Evolutionary conservation across 1,140 invertebrate genomes (phyloP).

Genomic region (Drosophila rufa): DNA sequence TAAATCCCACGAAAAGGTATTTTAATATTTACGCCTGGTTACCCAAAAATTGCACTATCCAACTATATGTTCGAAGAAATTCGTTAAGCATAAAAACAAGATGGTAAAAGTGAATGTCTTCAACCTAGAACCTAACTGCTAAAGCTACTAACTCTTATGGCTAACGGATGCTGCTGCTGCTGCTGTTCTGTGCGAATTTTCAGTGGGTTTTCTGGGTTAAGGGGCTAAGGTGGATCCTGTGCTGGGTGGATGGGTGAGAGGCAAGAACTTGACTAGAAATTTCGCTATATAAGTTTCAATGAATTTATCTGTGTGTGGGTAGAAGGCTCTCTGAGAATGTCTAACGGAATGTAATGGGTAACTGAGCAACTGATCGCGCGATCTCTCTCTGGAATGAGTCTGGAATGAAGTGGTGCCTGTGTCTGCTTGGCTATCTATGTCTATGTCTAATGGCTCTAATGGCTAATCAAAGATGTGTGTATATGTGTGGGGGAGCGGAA

Average conservation of each 20-base stretch:
- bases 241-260: slow-evolving; percentile 44
- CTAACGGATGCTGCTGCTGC: slow-evolving; percentile 33
- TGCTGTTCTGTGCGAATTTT: slow-evolving; percentile 54
- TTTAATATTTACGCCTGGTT: slow-evolving; percentile 32
- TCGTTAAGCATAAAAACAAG: slow-evolving; percentile 55
- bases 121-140: slow-evolving; percentile 42
- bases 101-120: slow-evolving; percentile 30
- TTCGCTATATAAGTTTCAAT: slow-evolving; percentile 68
- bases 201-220: slow-evolving; percentile 29
- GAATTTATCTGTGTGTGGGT: slow-evolving; percentile 18
- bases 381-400: slow-evolving; percentile 31
- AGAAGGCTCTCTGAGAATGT: slow-evolving; percentile 24
- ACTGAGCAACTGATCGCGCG: slow-evolving; percentile 14
- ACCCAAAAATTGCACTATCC: slow-evolving; percentile 62
- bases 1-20: slow-evolving; percentile 53
- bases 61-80: slow-evolving; percentile 53
- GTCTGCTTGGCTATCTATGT: slow-evolving; percentile 28
- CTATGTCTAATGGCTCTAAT: slow-evolving; percentile 35
- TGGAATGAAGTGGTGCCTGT: slow-evolving; percentile 39
- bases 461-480: slow-evolving; percentile 22
- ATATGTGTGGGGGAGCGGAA: not conserved
- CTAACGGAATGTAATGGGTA: slow-evolving; percentile 35
- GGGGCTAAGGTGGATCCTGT: slow-evolving; percentile 26
- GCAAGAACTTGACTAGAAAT: slow-evolving; percentile 84
- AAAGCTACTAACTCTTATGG: slow-evolving; percentile 37